phyloP scores from a whole-genome alignment of 1,140 invertebrate species.

The Bombus terrestris region DNA sequence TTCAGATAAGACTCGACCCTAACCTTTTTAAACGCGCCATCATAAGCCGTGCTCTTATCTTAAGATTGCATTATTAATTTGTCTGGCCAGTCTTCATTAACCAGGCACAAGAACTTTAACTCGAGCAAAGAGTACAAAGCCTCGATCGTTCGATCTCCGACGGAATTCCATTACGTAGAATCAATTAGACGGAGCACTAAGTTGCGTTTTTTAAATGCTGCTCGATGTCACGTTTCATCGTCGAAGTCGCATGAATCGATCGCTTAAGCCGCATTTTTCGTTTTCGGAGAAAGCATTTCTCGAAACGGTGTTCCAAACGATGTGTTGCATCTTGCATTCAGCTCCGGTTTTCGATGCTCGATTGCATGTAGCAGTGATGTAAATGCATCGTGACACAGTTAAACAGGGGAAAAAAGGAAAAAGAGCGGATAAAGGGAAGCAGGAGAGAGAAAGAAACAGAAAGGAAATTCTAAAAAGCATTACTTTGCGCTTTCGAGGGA shows the following conservation, averaged over 20 bases:
- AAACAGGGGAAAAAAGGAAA: background rate
- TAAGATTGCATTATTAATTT: background rate
- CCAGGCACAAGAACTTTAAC: background rate
- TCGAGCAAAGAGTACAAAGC: background rate
- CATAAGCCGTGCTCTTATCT: background rate
- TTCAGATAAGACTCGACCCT: background rate
- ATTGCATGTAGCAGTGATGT: background rate
- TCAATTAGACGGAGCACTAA: background rate
- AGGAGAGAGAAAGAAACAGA: no score
- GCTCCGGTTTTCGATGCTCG: background rate
- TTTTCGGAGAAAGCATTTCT: background rate
- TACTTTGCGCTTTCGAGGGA: constrained; percentile 36
- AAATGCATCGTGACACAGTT: constrained; percentile 32
- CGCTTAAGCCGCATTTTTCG: background rate
- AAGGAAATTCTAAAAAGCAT: constrained; percentile 27
- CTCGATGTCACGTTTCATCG: background rate
- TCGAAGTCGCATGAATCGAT: background rate
- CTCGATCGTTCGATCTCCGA: background rate
- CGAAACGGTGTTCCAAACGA: background rate
- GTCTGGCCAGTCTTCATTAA: background rate
- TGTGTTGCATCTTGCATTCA: background rate
- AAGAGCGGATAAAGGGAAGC: background rate
- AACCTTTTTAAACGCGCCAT: background rate
- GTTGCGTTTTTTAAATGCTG: background rate
- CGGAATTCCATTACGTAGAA: background rate